These are phyloP conservation scores for Vannuccia rotundouncinata DNA, from an alignment of 2,888 invertebrate genomes.

Conservation along the genomic window DNA sequence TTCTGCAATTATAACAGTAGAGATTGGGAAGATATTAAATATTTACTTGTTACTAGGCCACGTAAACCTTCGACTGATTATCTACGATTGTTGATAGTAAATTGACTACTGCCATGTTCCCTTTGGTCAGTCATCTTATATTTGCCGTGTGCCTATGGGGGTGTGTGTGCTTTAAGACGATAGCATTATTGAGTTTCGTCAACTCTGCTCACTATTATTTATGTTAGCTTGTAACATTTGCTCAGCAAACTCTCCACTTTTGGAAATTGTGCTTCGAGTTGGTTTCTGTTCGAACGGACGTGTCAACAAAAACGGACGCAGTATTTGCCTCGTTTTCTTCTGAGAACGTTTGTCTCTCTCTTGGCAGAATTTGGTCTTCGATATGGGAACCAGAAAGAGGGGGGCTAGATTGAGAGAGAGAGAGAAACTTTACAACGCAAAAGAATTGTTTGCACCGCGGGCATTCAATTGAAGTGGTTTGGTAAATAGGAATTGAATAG, in stretches of 20 bases:
- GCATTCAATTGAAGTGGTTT: background rate
- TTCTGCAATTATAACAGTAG: background rate
- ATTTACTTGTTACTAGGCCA: background rate
- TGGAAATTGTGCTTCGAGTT: background rate
- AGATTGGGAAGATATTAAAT: background rate
- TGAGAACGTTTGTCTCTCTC: background rate
- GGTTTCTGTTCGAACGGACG: background rate
- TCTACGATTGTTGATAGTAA: background rate
- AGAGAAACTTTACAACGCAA: background rate
- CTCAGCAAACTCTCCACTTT: background rate
- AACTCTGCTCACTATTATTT: background rate
- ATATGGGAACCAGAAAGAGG: background rate
- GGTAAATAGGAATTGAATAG: background rate
- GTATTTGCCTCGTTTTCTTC: background rate
- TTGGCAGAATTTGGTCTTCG: background rate
- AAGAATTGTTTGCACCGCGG: background rate
- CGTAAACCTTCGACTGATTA: background rate
- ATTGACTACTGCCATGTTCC: background rate
- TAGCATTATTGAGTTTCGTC: background rate
- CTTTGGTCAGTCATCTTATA: background rate
- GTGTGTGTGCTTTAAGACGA: background rate
- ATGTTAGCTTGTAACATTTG: background rate
- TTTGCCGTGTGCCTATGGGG: too few relatives aligned
- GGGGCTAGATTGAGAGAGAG: background rate
- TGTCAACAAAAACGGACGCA: background rate